Evolutionary conservation across 2,888 invertebrate genomes (phyloP).

Genomic region (Anarsia innoxiella): DNA sequence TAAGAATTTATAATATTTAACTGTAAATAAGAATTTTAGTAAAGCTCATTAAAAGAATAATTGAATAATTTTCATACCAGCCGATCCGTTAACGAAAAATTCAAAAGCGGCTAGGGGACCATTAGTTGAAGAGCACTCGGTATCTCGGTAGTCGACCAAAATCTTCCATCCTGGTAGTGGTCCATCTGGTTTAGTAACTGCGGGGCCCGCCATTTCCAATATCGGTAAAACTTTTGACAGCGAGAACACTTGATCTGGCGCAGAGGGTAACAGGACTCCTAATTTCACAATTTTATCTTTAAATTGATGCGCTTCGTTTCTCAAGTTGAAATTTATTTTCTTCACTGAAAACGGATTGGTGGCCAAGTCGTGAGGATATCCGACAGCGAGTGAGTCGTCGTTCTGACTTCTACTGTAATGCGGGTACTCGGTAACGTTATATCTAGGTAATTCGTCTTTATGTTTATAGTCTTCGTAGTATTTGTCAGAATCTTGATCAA

Average conservation of each 20-base stretch:
- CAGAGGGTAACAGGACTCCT: slow-evolving; percentile 79
- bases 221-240: slow-evolving; percentile 81
- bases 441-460: slow-evolving; percentile 34
- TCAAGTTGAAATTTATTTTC: slow-evolving; percentile 55
- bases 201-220: slow-evolving; percentile 79
- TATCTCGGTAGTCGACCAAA: slow-evolving; percentile 80
- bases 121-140: slow-evolving; percentile 83
- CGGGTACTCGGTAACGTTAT: slow-evolving; percentile 30
- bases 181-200: slow-evolving; percentile 75
- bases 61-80: slow-evolving; percentile 63
- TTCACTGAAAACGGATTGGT: slow-evolving; percentile 53
- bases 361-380: slow-evolving; percentile 55
- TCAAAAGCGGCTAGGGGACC: slow-evolving; percentile 88
- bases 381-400: slow-evolving; percentile 45
- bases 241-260: slow-evolving; percentile 77
- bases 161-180: slow-evolving; percentile 81
- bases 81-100: slow-evolving; percentile 79
- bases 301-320: slow-evolving; percentile 51
- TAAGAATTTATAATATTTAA: background rate
- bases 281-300: slow-evolving; percentile 71
- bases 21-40: too few relatives aligned
- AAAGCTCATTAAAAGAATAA: background rate
- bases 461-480: slow-evolving; percentile 45
- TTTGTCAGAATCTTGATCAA: slow-evolving; percentile 42
- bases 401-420: slow-evolving; percentile 19